Evolutionary conservation across 1,140 invertebrate genomes (phyloP), one percentile per base, ranked within the genome.

Genomic region (Brachionus rubens): DNA sequence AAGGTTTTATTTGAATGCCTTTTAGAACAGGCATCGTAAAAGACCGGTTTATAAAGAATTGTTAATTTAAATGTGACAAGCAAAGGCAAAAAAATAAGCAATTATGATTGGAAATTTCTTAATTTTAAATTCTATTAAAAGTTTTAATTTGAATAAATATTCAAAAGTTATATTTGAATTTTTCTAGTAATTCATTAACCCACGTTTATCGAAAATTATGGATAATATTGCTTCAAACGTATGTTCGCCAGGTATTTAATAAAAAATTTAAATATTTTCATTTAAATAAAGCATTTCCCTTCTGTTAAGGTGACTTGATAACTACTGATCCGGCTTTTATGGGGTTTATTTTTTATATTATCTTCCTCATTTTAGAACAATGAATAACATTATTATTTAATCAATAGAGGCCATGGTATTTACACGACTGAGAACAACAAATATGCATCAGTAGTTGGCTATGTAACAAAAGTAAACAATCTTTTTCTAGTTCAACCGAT

Each of bases 371-470:
- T 5, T 16, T 75, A 52, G 19, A 36, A n/a, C n/a, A 40, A 75
- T 24, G 9, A 16, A 40, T 12, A 10, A 21, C 9, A 5, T 36
- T 36, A 36, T 36, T 36, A 9, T 36, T 40, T 68, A 10, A 24
- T n/a, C n/a, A n/a, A n/a, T n/a, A 76, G 95, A 81, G 96, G 96
- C 6, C 96, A 99, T 88, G 96, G 96, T 47, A 99, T 96, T 0
- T 98, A 94, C 80, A 87, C 90, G 48, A 86, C 80, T 12, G 76
- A 68, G 30, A 62, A 40, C 36, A 82, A 81, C 67, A 89, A 91
- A 75, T 91, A 91, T 48, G 90, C 96, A 3, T 96, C 94, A 2
- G 92, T 98, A 0, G 93, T 94, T 77, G 96, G 96, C 6, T 88
- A 92, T 46, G 89, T 96, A 79, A 90, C 96, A 81, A 90, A 91